A percentile compares a stretch with the other conserved stretches of the same genome.
Conservation (phyloP, 2,797 vertebrate genomes). For the Pelochelys cantorii region DNA sequence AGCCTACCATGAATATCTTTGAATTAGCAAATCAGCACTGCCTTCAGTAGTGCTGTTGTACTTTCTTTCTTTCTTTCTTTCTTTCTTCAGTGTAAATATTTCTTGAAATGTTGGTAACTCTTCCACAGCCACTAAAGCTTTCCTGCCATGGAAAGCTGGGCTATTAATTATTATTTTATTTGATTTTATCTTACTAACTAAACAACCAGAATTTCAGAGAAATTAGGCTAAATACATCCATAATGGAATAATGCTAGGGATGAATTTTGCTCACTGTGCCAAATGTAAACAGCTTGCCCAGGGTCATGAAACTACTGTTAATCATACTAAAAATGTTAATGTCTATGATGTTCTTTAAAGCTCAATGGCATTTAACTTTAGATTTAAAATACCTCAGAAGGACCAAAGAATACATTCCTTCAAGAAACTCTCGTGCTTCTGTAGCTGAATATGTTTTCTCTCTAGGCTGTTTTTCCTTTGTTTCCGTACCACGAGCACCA, state of each 20-base stretch:
- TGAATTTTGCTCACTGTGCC: not conserved
- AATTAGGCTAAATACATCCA: not conserved
- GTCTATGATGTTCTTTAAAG: not conserved
- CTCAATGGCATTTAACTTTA: accelerated
- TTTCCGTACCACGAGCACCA: not conserved
- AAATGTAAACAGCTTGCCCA: not conserved
- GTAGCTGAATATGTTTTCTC: not conserved
- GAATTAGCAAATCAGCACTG: not conserved
- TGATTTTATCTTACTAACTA: not conserved
- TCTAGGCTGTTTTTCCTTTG: not conserved
- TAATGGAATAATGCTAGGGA: not conserved
- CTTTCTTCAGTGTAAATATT: not conserved
- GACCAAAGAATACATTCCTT: not conserved
- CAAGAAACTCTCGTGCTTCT: not conserved
- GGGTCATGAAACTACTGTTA: not conserved
- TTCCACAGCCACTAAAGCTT: not conserved
- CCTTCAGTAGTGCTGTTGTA: not conserved
- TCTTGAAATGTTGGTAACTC: not conserved
- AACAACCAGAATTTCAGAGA: not conserved
- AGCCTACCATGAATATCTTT: not conserved
- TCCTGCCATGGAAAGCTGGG: not conserved
- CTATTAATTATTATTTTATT: not conserved
- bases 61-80: not conserved
- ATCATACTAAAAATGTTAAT: not conserved
- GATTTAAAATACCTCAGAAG: not conserved